These are phyloP conservation scores for Trematocara nigrifrons DNA, from an alignment of 2,113 vertebrate genomes.

Conservation along the genomic window DNA sequence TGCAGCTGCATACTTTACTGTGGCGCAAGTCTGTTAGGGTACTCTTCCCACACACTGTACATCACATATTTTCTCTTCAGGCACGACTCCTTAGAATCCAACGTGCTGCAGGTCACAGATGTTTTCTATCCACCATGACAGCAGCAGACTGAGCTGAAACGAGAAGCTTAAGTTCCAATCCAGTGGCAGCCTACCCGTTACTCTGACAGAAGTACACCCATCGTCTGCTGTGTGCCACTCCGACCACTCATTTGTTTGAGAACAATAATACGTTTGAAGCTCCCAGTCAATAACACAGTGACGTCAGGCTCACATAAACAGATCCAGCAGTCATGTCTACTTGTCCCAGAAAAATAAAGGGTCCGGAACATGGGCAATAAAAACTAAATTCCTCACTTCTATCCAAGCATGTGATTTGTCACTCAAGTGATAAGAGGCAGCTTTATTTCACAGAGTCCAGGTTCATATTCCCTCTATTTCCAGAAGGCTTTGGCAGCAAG, in stretches of 20 bases:
- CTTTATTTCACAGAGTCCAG: neutral
- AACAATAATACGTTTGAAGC: conserved; percentile 57
- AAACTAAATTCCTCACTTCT: neutral
- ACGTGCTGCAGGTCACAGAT: neutral
- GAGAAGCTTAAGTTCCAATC: conserved; percentile 40
- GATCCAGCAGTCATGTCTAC: neutral
- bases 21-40: neutral
- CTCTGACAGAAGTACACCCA: conserved; percentile 12
- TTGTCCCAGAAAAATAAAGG: neutral
- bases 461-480: conserved; percentile 15
- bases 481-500: neutral
- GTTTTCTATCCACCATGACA: neutral
- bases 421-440: neutral
- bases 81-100: neutral
- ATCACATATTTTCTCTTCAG: conserved; percentile 26
- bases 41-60: neutral
- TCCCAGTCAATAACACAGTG: conserved; percentile 36
- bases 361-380: neutral
- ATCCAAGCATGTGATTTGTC: conserved; percentile 3
- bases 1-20: conserved; percentile 10
- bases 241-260: conserved; percentile 40
- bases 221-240: conserved; percentile 16
- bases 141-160: neutral
- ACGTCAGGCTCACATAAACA: conserved; percentile 36
- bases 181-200: conserved; percentile 15